These are phyloP conservation scores for Diceros bicornis DNA, from an alignment of 2,797 vertebrate species.

Conservation along the genomic window DNA sequence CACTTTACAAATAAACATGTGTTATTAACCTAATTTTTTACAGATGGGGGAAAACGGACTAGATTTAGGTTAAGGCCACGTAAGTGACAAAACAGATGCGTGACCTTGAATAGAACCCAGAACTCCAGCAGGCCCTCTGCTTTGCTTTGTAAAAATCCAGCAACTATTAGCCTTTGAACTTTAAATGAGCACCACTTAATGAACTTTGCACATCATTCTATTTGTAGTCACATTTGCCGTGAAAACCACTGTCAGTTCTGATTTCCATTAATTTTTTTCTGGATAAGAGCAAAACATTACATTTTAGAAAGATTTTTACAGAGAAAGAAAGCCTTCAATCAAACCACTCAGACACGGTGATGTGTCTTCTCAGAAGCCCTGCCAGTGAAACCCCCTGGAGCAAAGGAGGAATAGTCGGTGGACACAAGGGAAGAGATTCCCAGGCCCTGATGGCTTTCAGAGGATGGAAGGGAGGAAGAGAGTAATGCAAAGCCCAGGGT, in stretches of 20 bases:
- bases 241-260: constrained; percentile 62
- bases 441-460: not conserved
- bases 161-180: constrained; percentile 72
- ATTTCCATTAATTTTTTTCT: constrained; percentile 56
- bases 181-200: constrained; percentile 64
- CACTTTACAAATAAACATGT: constrained; percentile 75
- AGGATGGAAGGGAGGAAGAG: not conserved
- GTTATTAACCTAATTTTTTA: constrained; percentile 77
- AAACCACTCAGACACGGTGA: not conserved
- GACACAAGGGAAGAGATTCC: not conserved
- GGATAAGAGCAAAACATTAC: constrained; percentile 14
- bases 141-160: constrained; percentile 56
- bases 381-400: not conserved
- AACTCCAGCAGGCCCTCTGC: not conserved
- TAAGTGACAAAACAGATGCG: constrained; percentile 58
- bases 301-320: constrained; percentile 55
- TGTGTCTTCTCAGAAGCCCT: constrained; percentile 17
- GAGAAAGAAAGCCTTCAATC: not conserved
- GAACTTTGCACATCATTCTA: constrained; percentile 18
- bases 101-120: constrained; percentile 53
- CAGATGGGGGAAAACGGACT: constrained; percentile 62
- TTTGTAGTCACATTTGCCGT: constrained; percentile 65
- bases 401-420: not conserved
- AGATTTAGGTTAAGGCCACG: constrained; percentile 31
- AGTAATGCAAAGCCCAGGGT: not conserved